A percentile compares a stretch with the other conserved stretches of the same genome.
Conservation (phyloP, 2,797 vertebrate species). For the Lithobates pipiens region DNA sequence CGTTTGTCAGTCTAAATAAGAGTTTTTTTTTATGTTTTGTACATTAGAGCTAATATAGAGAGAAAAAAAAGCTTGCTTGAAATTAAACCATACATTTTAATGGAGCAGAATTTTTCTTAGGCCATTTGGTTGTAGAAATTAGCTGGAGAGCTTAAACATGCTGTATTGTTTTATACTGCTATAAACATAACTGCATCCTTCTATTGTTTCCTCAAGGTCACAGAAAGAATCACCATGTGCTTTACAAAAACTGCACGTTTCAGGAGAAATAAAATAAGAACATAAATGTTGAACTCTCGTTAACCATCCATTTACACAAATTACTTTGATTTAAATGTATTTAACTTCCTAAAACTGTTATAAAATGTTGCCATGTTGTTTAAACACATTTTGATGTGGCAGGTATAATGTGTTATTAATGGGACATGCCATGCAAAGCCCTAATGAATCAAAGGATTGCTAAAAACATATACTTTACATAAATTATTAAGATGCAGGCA, state of each 20-base stretch:
- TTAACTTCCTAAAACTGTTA: not conserved
- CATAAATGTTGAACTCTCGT: slow-evolving; percentile 16
- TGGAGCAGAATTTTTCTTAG: slow-evolving; percentile 36
- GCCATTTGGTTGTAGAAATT: slow-evolving; percentile 40
- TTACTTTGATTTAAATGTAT: not conserved
- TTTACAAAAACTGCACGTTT: not conserved
- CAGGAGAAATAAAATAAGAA: slow-evolving; percentile 48
- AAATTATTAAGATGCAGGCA: not conserved
- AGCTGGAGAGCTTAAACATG: slow-evolving; percentile 8
- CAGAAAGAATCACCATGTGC: not conserved
- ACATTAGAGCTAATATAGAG: not conserved
- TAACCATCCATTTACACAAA: slow-evolving; percentile 31
- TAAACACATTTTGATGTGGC: not conserved
- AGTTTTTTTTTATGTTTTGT: not conserved
- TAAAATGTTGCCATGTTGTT: not conserved
- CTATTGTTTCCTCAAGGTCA: slow-evolving; percentile 14
- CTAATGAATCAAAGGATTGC: not conserved
- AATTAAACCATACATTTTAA: not conserved
- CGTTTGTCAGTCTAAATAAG: slow-evolving; percentile 29
- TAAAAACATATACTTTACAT: not conserved
- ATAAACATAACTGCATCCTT: slow-evolving; percentile 14
- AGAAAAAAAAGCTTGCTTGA: not conserved
- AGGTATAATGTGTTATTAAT: not conserved
- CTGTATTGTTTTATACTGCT: slow-evolving; percentile 23
- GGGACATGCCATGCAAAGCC: not conserved